Evolutionary conservation across 2,888 invertebrate species (phyloP), one percentile per base, ranked within the genome.

Genomic region (Oscheius sp.): DNA sequence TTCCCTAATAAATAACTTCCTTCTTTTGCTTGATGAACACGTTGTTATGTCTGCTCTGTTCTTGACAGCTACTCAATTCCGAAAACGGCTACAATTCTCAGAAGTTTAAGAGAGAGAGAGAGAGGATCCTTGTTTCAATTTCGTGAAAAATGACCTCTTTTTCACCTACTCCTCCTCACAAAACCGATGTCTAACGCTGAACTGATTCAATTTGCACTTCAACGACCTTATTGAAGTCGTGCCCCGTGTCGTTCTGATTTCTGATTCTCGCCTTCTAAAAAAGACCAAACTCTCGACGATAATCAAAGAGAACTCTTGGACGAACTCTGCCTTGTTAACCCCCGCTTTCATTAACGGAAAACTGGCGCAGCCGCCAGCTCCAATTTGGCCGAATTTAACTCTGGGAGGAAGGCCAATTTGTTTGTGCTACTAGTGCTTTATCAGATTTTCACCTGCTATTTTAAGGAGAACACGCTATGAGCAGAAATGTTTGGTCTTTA

Each of bases 121-220:
- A n/a, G n/a, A n/a, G n/a, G 20, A 42, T 42, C 42, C 15, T 15
- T 42, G 15, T 42, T 27, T 52, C 27, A 8, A 8, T 27, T 29
- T 3, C 25, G 29, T n/a, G 27, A 52, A 52, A 27, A 27, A 12
- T n/a, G 15, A 12, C 42, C 42, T 15, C 8, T 52, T 12, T 52
- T 52, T 52, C n/a, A 25, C 29, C 48, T 27, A 20, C 27, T 52
- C 52, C 27, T 27, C 25, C 27, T 27, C 52, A 2, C 52, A 12
- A 3, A 6, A 25, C 25, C 48, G 12, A 23, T 27, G n/a, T 27
- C 29, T 52, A 27, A n/a, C 52, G 12, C 55, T 33, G 34, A 55
- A 29, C 55, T 55, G 61, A 61, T 61, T 61, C 61, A 61, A 61
- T 61, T 61, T 61, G 61, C 61, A 42, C 61, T 29, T 61, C 61